phyloP scores from a whole-genome alignment of 2,888 invertebrate genomes.

The Chrysolina haemoptera region DNA sequence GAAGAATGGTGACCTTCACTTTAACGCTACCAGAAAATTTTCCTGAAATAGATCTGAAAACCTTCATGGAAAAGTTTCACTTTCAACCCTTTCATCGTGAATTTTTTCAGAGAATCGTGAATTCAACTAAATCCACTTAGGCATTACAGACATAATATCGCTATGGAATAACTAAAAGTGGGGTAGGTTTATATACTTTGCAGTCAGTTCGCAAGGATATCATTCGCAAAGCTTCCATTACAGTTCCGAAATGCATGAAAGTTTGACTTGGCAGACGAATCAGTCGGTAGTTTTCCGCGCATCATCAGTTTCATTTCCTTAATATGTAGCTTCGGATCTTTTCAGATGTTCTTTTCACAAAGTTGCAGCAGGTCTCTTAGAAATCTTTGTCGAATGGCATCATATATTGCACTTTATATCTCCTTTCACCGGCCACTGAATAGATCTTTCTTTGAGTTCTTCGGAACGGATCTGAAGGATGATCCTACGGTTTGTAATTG shows the following conservation, averaged over 20 bases:
- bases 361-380: slow-evolving; percentile 3
- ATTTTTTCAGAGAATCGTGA: too few relatives aligned
- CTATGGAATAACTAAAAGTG: too few relatives aligned
- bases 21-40: too few relatives aligned
- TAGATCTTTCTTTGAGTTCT: slow-evolving; percentile 2
- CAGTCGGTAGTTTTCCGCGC: not conserved
- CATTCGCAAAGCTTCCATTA: too few relatives aligned
- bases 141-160: too few relatives aligned
- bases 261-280: not conserved
- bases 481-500: slow-evolving; percentile 1
- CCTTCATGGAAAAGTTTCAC: too few relatives aligned
- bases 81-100: too few relatives aligned
- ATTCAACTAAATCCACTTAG: too few relatives aligned
- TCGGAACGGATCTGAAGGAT: not conserved
- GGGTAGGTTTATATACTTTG: too few relatives aligned
- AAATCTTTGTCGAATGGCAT: not conserved
- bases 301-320: slow-evolving; percentile 12
- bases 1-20: too few relatives aligned
- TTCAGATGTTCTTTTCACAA: slow-evolving; percentile 9
- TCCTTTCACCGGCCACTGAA: slow-evolving; percentile 14
- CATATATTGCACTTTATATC: slow-evolving; percentile 1
- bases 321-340: not conserved
- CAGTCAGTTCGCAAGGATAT: too few relatives aligned
- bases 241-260: not conserved
- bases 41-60: too few relatives aligned